Conservation (phyloP, 2,113 vertebrate genomes). For the Actenoides lindsayi region DNA sequence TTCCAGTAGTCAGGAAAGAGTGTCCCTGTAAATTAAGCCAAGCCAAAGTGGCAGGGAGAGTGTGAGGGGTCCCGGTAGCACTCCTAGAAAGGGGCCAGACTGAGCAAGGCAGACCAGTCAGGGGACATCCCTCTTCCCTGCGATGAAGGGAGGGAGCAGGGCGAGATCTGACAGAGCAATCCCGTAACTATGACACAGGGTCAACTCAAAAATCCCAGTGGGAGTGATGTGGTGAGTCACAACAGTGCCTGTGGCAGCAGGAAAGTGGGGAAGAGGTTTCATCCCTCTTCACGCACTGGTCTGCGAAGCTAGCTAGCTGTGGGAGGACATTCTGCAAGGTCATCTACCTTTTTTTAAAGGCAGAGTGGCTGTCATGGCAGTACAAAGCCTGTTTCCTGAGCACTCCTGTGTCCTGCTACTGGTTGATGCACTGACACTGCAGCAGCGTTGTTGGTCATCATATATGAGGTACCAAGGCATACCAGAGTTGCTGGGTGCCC, state of each 20-base stretch:
- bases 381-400: background rate
- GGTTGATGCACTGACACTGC: fast-evolving
- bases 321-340: background rate
- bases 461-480: fast-evolving
- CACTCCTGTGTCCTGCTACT: background rate
- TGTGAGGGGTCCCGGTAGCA: fast-evolving
- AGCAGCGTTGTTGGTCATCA: background rate
- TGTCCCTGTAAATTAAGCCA: background rate
- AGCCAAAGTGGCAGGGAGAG: background rate
- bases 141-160: background rate
- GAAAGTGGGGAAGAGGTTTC: background rate
- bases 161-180: background rate
- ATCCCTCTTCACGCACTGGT: background rate
- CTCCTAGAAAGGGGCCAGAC: background rate
- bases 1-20: background rate
- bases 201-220: background rate
- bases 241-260: background rate
- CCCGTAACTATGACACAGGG: fast-evolving
- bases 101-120: background rate
- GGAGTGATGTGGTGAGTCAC: background rate
- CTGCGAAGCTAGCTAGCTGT: background rate
- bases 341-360: background rate
- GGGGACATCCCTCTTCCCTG: background rate
- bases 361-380: background rate
- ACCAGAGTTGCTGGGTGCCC: fast-evolving